Evolutionary conservation across 2,888 invertebrate genomes (phyloP), one percentile per base, ranked within the genome.

Genomic region (Cremastobaeus sp.): DNA sequence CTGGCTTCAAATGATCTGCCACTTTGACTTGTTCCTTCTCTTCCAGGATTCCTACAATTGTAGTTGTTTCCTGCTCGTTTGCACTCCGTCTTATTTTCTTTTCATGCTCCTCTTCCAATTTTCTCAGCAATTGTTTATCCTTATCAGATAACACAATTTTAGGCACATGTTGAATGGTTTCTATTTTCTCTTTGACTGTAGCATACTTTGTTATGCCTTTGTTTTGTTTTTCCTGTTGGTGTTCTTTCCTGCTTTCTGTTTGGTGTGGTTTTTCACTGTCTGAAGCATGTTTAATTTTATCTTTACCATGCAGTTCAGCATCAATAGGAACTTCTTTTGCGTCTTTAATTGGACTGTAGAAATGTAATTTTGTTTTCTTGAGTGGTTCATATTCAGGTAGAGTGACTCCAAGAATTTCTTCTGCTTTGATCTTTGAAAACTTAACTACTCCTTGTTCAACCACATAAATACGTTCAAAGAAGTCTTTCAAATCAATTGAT

Each of bases 361-460:
- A 79, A 37, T 84, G 41, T 30, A 86, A 75, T 62, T 81, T 82
- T 35, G 74, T 74, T 2, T 41, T 48, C 2, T 64, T 32, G 17
- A 8, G 59, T 15, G 70, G 20, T 39, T 69, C 50, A 15, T 30
- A 39, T 39, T 60, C 55, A 14, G 76, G 62, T 2, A 74, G 3
- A 11, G 76, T 72, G 3, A 79, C 34, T 14, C 80, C 81, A 0
- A 82, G 20, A 14, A 74, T 41, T 75, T 84, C 80, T 21, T 59
- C 81, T 25, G 81, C 54, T 64, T 79, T 79, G 71, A 88, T 83
- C 74, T 86, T 85, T 14, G 90, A 81, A 79, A 93, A 93, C 76
- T 92, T 91, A 76, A 89, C 89, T 39, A 95, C 84, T 20, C 96
- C 95, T 79, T 92, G 91, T 35, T 91, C 89, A 14, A 96, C 93